These are phyloP conservation scores for Halictus quadricinctus DNA, from an alignment of 2,888 invertebrate genomes.

Conservation along the genomic window DNA sequence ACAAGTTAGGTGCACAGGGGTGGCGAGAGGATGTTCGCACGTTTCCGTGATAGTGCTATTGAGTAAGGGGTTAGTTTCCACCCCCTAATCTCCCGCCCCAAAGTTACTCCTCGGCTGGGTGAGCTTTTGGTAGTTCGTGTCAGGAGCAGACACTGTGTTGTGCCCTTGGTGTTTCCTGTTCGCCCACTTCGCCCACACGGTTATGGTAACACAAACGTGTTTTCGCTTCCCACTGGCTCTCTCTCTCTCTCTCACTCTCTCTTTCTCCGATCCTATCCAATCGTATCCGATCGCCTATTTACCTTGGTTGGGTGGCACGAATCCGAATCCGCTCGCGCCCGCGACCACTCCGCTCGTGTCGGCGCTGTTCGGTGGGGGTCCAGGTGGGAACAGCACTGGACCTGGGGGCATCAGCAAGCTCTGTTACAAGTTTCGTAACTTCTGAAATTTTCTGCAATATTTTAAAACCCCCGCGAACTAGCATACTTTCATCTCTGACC, in stretches of 20 bases:
- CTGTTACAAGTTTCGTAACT: not conserved
- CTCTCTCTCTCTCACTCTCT: not conserved
- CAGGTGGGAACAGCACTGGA: constrained; percentile 90
- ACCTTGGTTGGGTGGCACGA: constrained; percentile 91
- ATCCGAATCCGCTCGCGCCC: constrained; percentile 93
- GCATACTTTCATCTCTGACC: not conserved
- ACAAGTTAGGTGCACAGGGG: constrained; percentile 63
- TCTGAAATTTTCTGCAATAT: not conserved
- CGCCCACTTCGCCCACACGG: not conserved
- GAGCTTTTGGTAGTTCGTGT: constrained; percentile 50
- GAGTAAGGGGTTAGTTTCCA: constrained; percentile 30
- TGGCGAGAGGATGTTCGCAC: constrained; percentile 17
- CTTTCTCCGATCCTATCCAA: not conserved
- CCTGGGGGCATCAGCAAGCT: constrained; percentile 82
- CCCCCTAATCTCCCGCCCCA: constrained; percentile 21
- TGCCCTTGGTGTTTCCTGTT: not conserved
- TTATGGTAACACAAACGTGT: constrained; percentile 19
- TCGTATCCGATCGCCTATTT: constrained; percentile 82
- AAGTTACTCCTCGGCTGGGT: constrained; percentile 39
- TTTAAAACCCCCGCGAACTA: not conserved
- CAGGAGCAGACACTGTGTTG: constrained; percentile 13
- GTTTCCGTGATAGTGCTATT: constrained; percentile 35
- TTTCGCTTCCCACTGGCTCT: constrained; percentile 20
- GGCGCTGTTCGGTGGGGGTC: constrained; percentile 86
- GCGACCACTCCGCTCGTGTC: constrained; percentile 91